A percentile compares a stretch with the other conserved stretches of the same genome.
Conservation (phyloP, 2,797 vertebrate genomes). For the Parauchenoglanis ngamensis region DNA sequence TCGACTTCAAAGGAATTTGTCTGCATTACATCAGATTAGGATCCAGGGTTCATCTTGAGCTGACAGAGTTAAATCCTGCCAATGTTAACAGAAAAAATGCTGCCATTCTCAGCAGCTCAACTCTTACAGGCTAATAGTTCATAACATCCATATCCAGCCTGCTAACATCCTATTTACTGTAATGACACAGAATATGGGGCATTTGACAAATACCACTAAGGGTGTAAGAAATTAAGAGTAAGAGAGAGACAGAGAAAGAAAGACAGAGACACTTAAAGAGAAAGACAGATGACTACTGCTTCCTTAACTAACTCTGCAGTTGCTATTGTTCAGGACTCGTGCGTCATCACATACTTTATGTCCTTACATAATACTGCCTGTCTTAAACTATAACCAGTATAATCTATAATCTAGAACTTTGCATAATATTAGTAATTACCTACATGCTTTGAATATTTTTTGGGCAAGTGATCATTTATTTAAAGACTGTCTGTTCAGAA, state of each 20-base stretch:
- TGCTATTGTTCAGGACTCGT: not conserved
- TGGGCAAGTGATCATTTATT: not conserved
- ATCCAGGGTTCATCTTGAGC: conserved; percentile 52
- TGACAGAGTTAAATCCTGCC: conserved; percentile 48
- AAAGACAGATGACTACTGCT: not conserved
- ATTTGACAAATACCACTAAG: not conserved
- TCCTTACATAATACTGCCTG: not conserved
- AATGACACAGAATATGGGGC: conserved; percentile 17
- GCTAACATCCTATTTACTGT: conserved; percentile 8
- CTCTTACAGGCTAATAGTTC: conserved; percentile 35
- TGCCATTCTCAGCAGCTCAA: conserved; percentile 37
- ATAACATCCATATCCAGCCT: conserved; percentile 16
- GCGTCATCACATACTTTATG: not conserved
- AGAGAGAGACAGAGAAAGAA: not conserved
- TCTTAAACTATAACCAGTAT: conserved; percentile 1
- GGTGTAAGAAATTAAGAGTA: not conserved
- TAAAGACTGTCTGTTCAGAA: not conserved
- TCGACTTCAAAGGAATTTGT: conserved; percentile 62
- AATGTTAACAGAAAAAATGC: conserved; percentile 40
- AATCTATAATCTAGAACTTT: not conserved
- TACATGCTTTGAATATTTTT: not conserved
- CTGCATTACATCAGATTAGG: conserved; percentile 61
- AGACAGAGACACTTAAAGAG: conserved; percentile 6
- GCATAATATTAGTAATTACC: not conserved
- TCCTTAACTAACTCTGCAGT: not conserved